Percentiles rank a stretch among this genome's conserved stretches.
phyloP scores from a whole-genome alignment of 2,113 vertebrate species.

The Euleptes europaea region DNA sequence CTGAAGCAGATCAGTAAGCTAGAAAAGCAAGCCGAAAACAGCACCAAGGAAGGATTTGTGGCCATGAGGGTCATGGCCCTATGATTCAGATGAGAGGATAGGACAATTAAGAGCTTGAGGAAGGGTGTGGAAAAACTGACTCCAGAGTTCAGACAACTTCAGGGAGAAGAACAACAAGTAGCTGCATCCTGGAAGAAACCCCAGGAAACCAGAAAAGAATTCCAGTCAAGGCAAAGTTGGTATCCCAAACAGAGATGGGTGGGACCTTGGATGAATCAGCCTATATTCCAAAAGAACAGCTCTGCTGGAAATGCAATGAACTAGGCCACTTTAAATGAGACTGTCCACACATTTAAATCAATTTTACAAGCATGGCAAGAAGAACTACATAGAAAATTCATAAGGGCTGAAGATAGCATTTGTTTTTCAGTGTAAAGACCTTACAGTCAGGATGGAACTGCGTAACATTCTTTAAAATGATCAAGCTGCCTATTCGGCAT shows the following conservation, averaged over 20 bases:
- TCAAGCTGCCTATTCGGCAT: neutral
- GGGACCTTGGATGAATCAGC: neutral
- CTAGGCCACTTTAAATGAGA: neutral
- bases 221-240: neutral
- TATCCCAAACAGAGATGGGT: neutral
- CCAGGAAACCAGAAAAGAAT: neutral
- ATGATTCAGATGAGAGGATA: neutral
- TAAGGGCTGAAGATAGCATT: neutral
- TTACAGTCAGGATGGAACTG: neutral
- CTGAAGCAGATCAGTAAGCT: neutral
- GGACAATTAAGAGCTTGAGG: neutral
- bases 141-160: neutral
- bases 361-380: neutral
- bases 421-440: no score
- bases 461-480: neutral
- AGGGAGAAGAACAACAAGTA: neutral
- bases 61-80: neutral
- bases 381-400: neutral
- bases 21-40: neutral
- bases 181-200: neutral
- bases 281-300: neutral
- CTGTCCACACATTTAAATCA: neutral
- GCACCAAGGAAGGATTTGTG: neutral
- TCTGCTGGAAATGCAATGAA: neutral
- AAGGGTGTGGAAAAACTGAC: neutral